Percentiles rank a stretch among this genome's conserved stretches.
Conservation (phyloP, 2,888 invertebrate genomes). For the Apodemia duryi region DNA sequence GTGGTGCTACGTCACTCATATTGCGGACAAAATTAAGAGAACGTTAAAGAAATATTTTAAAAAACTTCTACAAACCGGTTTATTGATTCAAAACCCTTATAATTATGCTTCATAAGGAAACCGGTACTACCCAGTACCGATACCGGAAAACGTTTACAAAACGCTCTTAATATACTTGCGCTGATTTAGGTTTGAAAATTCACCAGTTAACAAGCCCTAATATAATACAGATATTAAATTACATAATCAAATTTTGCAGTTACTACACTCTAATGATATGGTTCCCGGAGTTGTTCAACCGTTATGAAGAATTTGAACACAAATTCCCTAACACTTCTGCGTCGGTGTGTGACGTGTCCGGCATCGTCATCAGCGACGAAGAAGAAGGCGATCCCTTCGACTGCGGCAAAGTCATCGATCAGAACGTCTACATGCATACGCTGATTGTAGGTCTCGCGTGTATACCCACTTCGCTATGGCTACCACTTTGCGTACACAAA, state of each 20-base stretch:
- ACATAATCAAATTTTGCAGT: conserved; percentile 63
- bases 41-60: too few species aligned
- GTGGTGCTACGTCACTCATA: too few species aligned
- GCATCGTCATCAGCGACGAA: conserved; percentile 76
- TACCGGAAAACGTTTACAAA: too few species aligned
- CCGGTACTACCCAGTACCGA: too few species aligned
- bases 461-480: conserved; percentile 88
- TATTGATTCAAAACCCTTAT: too few species aligned
- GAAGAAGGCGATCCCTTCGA: conserved; percentile 72
- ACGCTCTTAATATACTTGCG: too few species aligned
- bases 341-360: conserved; percentile 88
- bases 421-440: conserved; percentile 86
- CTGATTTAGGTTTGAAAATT: too few species aligned
- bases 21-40: too few species aligned
- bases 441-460: conserved; percentile 89
- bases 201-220: too few species aligned
- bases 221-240: too few species aligned
- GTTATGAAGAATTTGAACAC: conserved; percentile 87
- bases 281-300: conserved; percentile 93
- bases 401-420: conserved; percentile 82
- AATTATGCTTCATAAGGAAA: too few species aligned
- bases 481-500: conserved; percentile 88
- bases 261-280: conserved; percentile 95
- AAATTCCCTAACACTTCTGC: conserved; percentile 83
- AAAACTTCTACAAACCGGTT: too few species aligned